Base-by-base conservation (phyloP, 2,797 vertebrate species). In the Acipenser transmontanus region DNA sequence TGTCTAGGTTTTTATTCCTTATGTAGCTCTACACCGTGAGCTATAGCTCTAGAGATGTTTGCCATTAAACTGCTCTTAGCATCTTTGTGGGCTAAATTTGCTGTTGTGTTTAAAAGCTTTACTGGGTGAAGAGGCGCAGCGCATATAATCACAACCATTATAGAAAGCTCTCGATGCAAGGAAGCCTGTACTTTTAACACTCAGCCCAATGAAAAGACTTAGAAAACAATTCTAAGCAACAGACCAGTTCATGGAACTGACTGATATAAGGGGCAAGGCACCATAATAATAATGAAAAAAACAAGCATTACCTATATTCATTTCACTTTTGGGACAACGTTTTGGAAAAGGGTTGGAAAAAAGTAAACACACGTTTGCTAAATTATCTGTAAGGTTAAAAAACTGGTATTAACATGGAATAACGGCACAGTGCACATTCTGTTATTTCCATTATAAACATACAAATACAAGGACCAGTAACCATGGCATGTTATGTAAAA, bases 61-160 rank as follows among this genome's bases (percentile, higher is more conserved):
- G 80, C 79, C 79, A 87, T 87, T 83, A 87, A 85, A 77, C 80
- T 64, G 80, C 85, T 87, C 82, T 87, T 81, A 82, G 84, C 85
- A 80, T 80, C 84, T 81, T 80, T 83, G 80, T 84, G 81, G 81
- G 83, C 80, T 64, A 74, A 87, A 88, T 80, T 82, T 74, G 78
- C 76, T 74, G 75, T 83, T 84, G 72, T 50, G 47, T 69, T 20
- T 86, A 82, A 89, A 85, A 85, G 82, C 81, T 82, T 84, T 80
- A 85, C 69, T 70, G 85, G 68, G 80, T 73, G 84, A 83, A 82
- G 80, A 83, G 79, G 84, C 76, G 81, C 82, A 63, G 84, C 85
- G 87, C 82, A 85, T 87, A 83, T 91, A 89, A 92, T 90, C 88
- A 89, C 82, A 86, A 84, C 83, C 83, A 85, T 88, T 85, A 89